Evolutionary conservation across 1,140 invertebrate species (phyloP), one percentile per base, ranked within the genome.

Genomic region (Hyposmocoma kahamanoa): DNA sequence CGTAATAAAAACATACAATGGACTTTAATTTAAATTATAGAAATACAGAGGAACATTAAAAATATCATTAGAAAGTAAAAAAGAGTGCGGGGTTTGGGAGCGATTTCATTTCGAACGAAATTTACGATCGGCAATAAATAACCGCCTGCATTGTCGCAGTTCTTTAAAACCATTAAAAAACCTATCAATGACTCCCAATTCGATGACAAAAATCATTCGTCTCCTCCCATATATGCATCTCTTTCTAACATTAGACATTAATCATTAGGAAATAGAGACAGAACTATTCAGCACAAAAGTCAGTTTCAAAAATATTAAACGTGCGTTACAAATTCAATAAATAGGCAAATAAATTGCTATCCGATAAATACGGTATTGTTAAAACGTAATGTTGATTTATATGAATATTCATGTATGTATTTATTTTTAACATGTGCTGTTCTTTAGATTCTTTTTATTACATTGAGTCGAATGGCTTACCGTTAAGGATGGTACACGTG

Each of bases 161-260:
- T 81, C 80, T 84, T 81, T 81, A 64, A 73, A 72, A 69, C 79
- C 77, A 84, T 84, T 84, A 84, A 83, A 84, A 83, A 73, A 67
- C 62, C 72, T 79, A 79, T 80, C 76, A 75, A 83, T 79, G 67
- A 67, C 59, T 72, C 65, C 53, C 53, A 59, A 64, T 66, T 62
- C 57, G 60, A 52, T 8, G 32, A 17, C 45, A 62, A 65, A 67
- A 76, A 72, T 73, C 72, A 59, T 64, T 77, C 59, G 61, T 30
- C 2, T 30, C 13, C 1, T 30, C 56, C 56, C 21, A 24, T 62
- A 59, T 39, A 20, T 5, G 43, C 36, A 34, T 72, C 72, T 65
- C 66, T 67, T 59, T 72, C 50, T 55, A 51, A 54, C 60, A 22
- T 28, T 19, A 22, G 41, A 46, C 39, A 45, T 54, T 56, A 53